Conservation (phyloP, 1,140 invertebrate species). For the Papilio aristodemus region DNA sequence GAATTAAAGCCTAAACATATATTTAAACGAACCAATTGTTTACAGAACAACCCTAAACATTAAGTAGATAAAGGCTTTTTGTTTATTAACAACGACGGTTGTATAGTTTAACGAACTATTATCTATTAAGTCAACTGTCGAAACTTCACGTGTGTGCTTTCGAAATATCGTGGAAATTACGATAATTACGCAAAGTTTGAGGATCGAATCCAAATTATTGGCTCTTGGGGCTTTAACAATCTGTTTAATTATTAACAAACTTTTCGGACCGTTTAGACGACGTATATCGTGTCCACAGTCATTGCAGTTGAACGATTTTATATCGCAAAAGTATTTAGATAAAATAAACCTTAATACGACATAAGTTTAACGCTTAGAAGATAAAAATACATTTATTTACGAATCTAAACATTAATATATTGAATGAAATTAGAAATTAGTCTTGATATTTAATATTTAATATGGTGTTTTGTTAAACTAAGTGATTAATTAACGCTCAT, state of each 20-base stretch:
- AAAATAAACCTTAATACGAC: too few relatives aligned
- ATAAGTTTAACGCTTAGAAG: too few relatives aligned
- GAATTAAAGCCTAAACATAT: not conserved
- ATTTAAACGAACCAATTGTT: not conserved
- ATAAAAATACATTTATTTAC: too few relatives aligned
- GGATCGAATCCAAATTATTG: slow-evolving; percentile 6
- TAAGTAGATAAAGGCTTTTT: not conserved
- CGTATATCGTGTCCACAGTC: not conserved
- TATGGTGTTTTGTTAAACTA: not conserved
- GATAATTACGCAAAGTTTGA: slow-evolving; percentile 8
- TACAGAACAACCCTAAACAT: too few relatives aligned
- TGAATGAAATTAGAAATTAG: too few relatives aligned
- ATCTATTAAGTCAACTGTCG: slow-evolving; percentile 5
- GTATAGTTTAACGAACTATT: slow-evolving; percentile 6
- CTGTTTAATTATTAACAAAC: slow-evolving; percentile 16
- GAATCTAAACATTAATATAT: not conserved
- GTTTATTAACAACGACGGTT: not conserved
- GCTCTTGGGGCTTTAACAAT: not conserved
- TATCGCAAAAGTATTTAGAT: not conserved
- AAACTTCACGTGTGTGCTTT: slow-evolving; percentile 16
- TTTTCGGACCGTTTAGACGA: slow-evolving; percentile 7
- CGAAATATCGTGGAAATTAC: not conserved
- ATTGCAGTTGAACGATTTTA: not conserved
- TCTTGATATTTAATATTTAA: not conserved
- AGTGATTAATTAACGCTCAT: not conserved